Conservation (phyloP, 2,797 vertebrate genomes). For the Myripristis jacobus region DNA sequence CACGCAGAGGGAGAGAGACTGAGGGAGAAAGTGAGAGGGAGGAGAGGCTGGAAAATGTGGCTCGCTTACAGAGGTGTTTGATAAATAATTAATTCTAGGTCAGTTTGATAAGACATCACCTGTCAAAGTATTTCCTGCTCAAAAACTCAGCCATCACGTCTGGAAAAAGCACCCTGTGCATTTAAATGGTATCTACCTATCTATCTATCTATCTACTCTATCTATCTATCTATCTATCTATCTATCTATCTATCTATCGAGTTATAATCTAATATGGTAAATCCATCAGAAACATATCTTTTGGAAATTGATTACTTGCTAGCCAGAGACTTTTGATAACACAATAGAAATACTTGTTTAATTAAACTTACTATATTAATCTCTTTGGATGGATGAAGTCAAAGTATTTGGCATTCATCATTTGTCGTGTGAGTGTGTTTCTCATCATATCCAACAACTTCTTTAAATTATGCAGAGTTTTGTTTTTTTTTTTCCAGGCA, state of each 20-base stretch:
- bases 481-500: no score
- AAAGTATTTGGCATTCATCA: not conserved
- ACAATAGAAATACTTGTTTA: not conserved
- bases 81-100: slow-evolving; percentile 21
- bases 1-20: not conserved
- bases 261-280: no score
- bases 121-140: not conserved
- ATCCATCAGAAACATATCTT: not conserved
- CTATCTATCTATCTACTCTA: no score
- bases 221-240: no score
- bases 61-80: not conserved
- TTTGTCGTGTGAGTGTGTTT: no score
- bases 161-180: not conserved
- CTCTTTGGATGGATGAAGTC: slow-evolving; percentile 22
- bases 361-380: not conserved
- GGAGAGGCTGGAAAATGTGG: not conserved
- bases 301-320: not conserved
- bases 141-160: not conserved
- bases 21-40: not conserved
- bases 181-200: not conserved
- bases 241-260: no score
- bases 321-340: not conserved
- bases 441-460: no score
- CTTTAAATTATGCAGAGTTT: no score
- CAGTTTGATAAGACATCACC: not conserved